Percentiles rank a stretch among this genome's conserved stretches.
Evolutionary conservation across 23 tunicate species (phyloP).

Genomic region (Trididemnum clinides): DNA sequence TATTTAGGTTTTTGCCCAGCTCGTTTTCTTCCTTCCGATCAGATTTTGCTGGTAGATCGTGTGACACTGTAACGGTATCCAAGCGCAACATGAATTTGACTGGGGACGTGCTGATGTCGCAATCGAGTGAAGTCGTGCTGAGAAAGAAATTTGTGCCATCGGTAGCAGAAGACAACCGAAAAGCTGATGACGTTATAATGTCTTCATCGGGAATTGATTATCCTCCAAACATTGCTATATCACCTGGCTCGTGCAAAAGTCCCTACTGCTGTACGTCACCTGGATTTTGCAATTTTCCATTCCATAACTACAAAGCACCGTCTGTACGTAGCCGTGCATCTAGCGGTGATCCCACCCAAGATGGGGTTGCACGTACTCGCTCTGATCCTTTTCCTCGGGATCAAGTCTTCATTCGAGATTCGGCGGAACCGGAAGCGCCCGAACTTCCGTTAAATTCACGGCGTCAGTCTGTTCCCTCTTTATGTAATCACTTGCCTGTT

Average conservation of each 20-base stretch:
- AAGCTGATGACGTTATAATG: slow-evolving; percentile 58
- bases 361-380: slow-evolving; percentile 31
- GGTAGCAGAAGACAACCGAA: slow-evolving; percentile 11
- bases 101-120: background rate
- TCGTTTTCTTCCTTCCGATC: too few species aligned
- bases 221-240: slow-evolving; percentile 93
- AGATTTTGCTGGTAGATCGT: background rate
- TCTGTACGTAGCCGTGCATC: background rate
- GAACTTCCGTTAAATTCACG: background rate
- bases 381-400: slow-evolving; percentile 75
- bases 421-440: slow-evolving; percentile 28
- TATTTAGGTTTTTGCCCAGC: too few species aligned
- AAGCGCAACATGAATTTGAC: background rate
- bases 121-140: background rate
- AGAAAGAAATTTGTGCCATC: background rate
- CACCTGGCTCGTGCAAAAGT: slow-evolving; percentile 96
- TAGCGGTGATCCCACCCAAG: slow-evolving; percentile 2
- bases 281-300: slow-evolving; percentile 95
- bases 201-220: slow-evolving; percentile 63
- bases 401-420: slow-evolving; percentile 77
- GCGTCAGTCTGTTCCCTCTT: slow-evolving; percentile 42
- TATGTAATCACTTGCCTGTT: slow-evolving; percentile 38
- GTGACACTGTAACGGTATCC: background rate
- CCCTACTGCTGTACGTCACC: slow-evolving; percentile 95
- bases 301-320: slow-evolving; percentile 63